phyloP scores from a whole-genome alignment of 2,888 invertebrate genomes.

The Cheilosia pagana region DNA sequence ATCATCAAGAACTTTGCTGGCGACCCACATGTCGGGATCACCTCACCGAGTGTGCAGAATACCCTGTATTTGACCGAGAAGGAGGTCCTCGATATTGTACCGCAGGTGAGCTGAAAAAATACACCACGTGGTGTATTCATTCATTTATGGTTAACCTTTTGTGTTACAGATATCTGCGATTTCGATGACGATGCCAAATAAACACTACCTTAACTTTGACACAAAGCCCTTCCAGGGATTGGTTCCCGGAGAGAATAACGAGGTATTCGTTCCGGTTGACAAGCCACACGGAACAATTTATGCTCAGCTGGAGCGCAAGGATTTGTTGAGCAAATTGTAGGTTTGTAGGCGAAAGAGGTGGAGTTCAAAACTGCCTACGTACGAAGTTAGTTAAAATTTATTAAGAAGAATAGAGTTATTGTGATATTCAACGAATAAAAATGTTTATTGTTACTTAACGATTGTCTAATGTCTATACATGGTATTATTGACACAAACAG shows the following conservation, averaged over 20 bases:
- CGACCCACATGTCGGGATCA: conserved; percentile 88
- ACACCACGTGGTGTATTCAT: background rate
- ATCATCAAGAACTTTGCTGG: conserved; percentile 91
- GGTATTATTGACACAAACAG: no score
- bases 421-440: conserved; percentile 39
- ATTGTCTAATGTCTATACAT: no score
- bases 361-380: background rate
- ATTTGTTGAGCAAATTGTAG: conserved; percentile 80
- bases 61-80: conserved; percentile 90
- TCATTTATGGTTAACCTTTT: conserved; percentile 18
- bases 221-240: conserved; percentile 89
- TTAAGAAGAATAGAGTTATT: background rate
- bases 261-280: conserved; percentile 90
- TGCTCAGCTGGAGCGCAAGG: conserved; percentile 87
- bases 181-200: conserved; percentile 92
- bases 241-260: conserved; percentile 87
- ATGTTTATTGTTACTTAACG: background rate
- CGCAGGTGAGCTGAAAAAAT: conserved; percentile 85
- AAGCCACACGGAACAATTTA: conserved; percentile 91
- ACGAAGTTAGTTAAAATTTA: background rate
- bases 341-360: no score
- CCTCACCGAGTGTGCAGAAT: conserved; percentile 91
- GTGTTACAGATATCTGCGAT: conserved; percentile 87
- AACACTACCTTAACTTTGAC: conserved; percentile 91
- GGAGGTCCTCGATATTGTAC: conserved; percentile 87